Conservation (phyloP, 2,113 vertebrate species). For the Saguinus midas region DNA sequence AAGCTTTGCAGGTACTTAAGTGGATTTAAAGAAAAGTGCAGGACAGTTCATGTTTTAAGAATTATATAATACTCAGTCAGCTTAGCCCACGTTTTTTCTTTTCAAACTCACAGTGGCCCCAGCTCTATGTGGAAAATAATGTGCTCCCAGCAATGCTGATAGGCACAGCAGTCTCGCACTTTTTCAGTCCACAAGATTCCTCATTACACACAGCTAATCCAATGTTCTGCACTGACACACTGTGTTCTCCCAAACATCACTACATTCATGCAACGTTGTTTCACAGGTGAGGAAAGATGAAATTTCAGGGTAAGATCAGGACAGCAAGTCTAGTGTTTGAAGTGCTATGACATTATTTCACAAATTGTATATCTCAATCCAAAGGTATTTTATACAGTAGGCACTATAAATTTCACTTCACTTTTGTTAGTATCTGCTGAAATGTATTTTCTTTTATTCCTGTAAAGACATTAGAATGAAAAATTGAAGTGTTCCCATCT, state of each 20-base stretch:
- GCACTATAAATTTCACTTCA: background rate
- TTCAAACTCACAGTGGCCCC: background rate
- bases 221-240: background rate
- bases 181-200: slow-evolving; percentile 13
- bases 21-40: slow-evolving; percentile 58
- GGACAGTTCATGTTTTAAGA: slow-evolving; percentile 40
- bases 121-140: background rate
- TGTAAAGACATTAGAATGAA: slow-evolving; percentile 48
- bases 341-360: slow-evolving; percentile 50
- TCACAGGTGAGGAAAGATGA: background rate
- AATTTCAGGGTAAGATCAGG: background rate
- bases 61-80: slow-evolving; percentile 5
- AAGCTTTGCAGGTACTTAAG: slow-evolving; percentile 43
- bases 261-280: background rate
- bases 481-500: slow-evolving; percentile 20
- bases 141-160: background rate
- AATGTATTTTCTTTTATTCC: slow-evolving; percentile 53
- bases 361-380: background rate
- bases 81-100: background rate
- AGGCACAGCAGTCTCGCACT: slow-evolving; percentile 18
- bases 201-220: slow-evolving; percentile 49
- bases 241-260: background rate
- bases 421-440: slow-evolving; percentile 11
- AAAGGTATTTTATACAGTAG: background rate
- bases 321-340: slow-evolving; percentile 11